These are phyloP conservation scores for Chrysotoxum bicinctum DNA, from an alignment of 2,888 invertebrate species.

Conservation along the genomic window DNA sequence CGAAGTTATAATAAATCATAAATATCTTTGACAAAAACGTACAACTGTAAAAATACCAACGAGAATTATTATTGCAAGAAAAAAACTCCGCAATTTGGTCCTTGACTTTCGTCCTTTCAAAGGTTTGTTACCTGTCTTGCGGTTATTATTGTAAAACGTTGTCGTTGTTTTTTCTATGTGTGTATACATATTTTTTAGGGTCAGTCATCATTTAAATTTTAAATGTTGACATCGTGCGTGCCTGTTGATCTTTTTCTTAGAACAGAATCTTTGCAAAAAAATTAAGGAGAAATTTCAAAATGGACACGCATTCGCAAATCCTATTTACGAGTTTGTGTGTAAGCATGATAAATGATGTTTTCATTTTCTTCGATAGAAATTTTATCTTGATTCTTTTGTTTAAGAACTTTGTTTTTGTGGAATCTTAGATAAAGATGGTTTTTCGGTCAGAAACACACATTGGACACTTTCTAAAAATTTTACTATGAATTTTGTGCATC, in stretches of 20 bases:
- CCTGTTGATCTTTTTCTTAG: constrained; percentile 46
- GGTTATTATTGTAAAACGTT: constrained; percentile 40
- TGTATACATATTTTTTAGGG: constrained; percentile 40
- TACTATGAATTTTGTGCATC: neutral
- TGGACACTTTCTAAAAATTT: constrained; percentile 10
- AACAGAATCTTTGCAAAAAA: constrained; percentile 48
- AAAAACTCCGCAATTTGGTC: constrained; percentile 51
- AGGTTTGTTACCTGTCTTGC: constrained; percentile 60
- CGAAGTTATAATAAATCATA: constrained; percentile 65
- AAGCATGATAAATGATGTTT: constrained; percentile 63
- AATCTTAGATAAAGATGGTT: neutral
- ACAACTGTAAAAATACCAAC: constrained; percentile 60
- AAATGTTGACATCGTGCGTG: constrained; percentile 52
- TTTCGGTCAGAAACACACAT: neutral
- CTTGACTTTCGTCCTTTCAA: constrained; percentile 57
- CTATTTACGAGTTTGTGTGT: neutral
- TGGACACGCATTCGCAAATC: constrained; percentile 24
- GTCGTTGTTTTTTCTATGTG: constrained; percentile 3
- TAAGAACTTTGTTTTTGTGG: neutral
- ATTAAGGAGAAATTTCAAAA: constrained; percentile 32
- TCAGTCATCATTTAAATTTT: constrained; percentile 63
- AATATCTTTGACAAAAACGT: constrained; percentile 52
- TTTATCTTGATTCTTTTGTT: constrained; percentile 1
- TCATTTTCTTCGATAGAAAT: constrained; percentile 19
- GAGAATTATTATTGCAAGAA: constrained; percentile 4